These are phyloP conservation scores for Andricus curvator DNA, from an alignment of 2,888 invertebrate species.

Conservation along the genomic window DNA sequence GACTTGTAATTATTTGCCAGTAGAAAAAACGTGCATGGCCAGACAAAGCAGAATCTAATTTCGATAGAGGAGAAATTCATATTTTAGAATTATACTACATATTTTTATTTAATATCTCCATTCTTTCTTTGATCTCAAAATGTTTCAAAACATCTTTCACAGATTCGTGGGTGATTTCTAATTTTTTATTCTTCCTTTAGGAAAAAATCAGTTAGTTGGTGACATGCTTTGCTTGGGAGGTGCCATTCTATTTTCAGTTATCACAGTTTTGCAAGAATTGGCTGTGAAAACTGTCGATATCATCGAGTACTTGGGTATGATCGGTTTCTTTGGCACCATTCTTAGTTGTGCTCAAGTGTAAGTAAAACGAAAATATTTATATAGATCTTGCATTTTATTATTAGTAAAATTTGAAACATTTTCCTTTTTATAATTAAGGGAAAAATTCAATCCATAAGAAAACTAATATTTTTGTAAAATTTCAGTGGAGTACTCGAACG, in stretches of 20 bases:
- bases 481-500: conserved; percentile 84
- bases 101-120: too few relatives aligned
- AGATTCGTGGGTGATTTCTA: background rate
- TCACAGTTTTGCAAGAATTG: conserved; percentile 90
- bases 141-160: background rate
- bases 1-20: too few relatives aligned
- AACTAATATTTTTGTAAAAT: background rate
- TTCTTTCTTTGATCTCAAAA: too few relatives aligned
- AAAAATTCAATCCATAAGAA: background rate
- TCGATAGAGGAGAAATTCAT: too few relatives aligned
- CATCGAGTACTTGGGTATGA: conserved; percentile 89
- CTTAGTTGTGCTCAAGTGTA: conserved; percentile 89
- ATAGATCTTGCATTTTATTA: background rate
- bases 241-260: conserved; percentile 88
- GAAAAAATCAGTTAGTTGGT: conserved; percentile 88
- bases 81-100: too few relatives aligned
- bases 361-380: conserved; percentile 66
- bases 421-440: background rate
- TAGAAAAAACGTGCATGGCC: too few relatives aligned
- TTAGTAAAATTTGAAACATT: background rate
- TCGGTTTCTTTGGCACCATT: conserved; percentile 89
- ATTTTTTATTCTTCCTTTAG: conserved; percentile 74
- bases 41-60: too few relatives aligned
- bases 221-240: conserved; percentile 90
- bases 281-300: conserved; percentile 88